A percentile compares a stretch with the other conserved stretches of the same genome.
Evolutionary conservation across 2,888 invertebrate species (phyloP).

Genomic region (Colostygia pectinataria): DNA sequence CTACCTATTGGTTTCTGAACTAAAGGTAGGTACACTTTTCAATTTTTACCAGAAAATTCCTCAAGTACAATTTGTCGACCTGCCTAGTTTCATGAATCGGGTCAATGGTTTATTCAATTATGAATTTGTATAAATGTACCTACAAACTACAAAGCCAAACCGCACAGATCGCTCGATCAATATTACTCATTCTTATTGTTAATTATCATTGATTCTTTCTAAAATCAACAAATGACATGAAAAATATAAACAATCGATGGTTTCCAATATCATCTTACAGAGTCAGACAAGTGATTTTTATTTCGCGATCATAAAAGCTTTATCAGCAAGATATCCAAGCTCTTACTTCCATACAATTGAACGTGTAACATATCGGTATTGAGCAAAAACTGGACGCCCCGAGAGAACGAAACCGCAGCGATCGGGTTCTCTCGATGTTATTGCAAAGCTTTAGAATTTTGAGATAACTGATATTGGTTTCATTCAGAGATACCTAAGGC

Average conservation of each 20-base stretch:
- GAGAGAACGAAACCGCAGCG: slow-evolving; percentile 46
- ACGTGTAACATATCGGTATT: slow-evolving; percentile 58
- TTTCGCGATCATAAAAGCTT: slow-evolving; percentile 43
- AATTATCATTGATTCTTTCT: too few relatives aligned
- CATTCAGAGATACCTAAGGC: background rate
- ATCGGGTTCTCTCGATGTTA: slow-evolving; percentile 39
- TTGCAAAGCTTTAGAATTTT: slow-evolving; percentile 31
- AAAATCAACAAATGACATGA: too few relatives aligned
- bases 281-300: slow-evolving; percentile 34
- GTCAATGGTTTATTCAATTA: too few relatives aligned
- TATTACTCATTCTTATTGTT: too few relatives aligned
- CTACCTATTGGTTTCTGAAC: too few relatives aligned
- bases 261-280: slow-evolving; percentile 33
- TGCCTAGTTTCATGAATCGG: too few relatives aligned
- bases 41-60: too few relatives aligned
- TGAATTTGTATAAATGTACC: too few relatives aligned
- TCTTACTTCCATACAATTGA: slow-evolving; percentile 72
- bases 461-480: slow-evolving; percentile 21
- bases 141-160: too few relatives aligned
- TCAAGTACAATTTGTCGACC: too few relatives aligned
- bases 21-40: too few relatives aligned
- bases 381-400: slow-evolving; percentile 59
- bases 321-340: slow-evolving; percentile 49
- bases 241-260: background rate
- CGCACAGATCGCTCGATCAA: too few relatives aligned